A percentile compares a stretch with the other conserved stretches of the same genome.
phyloP scores from a whole-genome alignment of 1,140 invertebrate genomes.

The Triops cancriformis region DNA sequence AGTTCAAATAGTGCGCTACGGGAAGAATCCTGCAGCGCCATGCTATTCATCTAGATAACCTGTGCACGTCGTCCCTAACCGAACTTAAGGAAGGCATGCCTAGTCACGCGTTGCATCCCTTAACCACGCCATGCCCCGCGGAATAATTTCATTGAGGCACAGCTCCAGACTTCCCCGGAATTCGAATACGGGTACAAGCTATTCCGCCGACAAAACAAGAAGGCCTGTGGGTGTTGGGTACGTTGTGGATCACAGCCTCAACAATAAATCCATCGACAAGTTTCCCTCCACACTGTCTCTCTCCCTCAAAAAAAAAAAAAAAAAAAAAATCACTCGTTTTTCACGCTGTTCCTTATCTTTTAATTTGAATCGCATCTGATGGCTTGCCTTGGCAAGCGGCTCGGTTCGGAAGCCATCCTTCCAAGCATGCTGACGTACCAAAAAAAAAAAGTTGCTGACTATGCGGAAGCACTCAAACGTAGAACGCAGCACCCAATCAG shows the following conservation, averaged over 20 bases:
- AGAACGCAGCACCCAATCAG: neutral
- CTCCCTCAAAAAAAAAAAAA: too few relatives aligned
- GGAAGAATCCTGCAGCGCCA: neutral
- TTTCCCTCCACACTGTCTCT: too few relatives aligned
- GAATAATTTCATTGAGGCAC: neutral
- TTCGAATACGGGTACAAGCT: neutral
- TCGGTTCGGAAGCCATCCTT: too few relatives aligned
- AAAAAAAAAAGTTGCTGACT: neutral
- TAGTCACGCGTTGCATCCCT: neutral
- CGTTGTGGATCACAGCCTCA: too few relatives aligned
- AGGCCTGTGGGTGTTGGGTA: too few relatives aligned
- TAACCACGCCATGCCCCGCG: neutral
- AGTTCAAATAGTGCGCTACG: neutral
- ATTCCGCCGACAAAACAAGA: too few relatives aligned
- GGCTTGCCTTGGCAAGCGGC: too few relatives aligned
- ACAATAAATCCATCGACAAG: too few relatives aligned
- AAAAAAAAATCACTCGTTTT: too few relatives aligned
- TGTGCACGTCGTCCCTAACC: conserved; percentile 1
- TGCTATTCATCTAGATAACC: neutral
- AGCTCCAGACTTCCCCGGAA: conserved; percentile 1
- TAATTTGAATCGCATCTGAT: too few relatives aligned
- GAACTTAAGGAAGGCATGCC: neutral
- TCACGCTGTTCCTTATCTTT: too few relatives aligned
- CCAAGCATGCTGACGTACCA: neutral
- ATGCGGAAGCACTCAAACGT: neutral